A percentile compares a stretch with the other conserved stretches of the same genome.
Conservation (phyloP, 1,140 invertebrate species). For the Drosophila azteca region DNA sequence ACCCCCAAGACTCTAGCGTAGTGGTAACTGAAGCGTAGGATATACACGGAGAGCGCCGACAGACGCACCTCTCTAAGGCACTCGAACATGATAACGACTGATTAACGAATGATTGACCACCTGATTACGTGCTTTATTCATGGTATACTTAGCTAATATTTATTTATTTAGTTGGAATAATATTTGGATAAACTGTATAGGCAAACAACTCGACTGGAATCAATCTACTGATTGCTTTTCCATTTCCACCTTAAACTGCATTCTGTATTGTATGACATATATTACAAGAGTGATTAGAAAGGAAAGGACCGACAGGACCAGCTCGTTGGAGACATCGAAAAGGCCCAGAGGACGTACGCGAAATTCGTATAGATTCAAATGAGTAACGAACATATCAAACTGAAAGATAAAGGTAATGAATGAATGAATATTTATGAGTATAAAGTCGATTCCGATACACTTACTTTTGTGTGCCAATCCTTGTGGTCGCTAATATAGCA, state of each 20-base stretch:
- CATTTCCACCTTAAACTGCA: conserved; percentile 2
- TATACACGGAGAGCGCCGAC: conserved; percentile 19
- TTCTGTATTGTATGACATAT: conserved; percentile 48
- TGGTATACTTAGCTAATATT: not conserved
- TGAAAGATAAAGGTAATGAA: conserved; percentile 2
- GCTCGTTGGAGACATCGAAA: conserved; percentile 56
- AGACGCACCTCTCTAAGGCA: conserved; percentile 14
- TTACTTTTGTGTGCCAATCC: conserved; percentile 47
- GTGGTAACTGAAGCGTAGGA: conserved; percentile 24
- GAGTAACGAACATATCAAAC: conserved; percentile 51
- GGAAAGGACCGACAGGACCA: conserved; percentile 51
- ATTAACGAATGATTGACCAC: no score
- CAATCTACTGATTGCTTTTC: not conserved
- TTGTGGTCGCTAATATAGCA: conserved; percentile 19
- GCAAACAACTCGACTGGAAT: not conserved
- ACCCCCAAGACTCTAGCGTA: conserved; percentile 42
- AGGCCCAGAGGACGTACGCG: conserved; percentile 50
- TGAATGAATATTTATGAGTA: not conserved
- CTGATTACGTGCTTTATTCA: not conserved
- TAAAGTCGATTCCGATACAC: not conserved
- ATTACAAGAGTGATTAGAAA: conserved; percentile 50
- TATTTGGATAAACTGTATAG: no score
- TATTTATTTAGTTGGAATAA: no score
- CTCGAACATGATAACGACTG: conserved; percentile 29
- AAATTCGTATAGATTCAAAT: conserved; percentile 41